Evolutionary conservation across 1,140 invertebrate genomes (phyloP), one percentile per base, ranked within the genome.

Genomic region (Lasioglossum albipes): DNA sequence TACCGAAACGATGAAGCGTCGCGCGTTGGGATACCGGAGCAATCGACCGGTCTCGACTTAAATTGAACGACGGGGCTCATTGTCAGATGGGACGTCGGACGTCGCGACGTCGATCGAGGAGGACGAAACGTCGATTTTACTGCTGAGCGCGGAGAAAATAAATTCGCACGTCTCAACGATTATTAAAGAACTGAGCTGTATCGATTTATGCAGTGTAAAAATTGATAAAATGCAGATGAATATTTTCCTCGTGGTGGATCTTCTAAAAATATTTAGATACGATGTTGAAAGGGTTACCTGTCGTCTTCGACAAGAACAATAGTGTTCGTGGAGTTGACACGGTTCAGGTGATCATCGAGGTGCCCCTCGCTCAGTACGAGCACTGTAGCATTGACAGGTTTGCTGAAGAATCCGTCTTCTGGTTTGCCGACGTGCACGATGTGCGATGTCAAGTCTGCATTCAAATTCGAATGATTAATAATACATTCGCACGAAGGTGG

Each of bases 401-500:
- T 82, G 5, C 59, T 76, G 41, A 93, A 91, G 59, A 91, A 90
- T n/a, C 74, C 82, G 3, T 83, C 69, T 31, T 83, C 79, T 0
- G 91, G 91, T 52, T 84, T 89, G 52, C 92, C 92, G 75, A 93
- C 89, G 36, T 92, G 87, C 59, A 93, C 73, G 3, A 93, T 86
- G 41, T 88, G 84, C n/a, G 88, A 84, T 9, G 90, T 90, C 54
- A 90, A 89, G 57, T 90, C 91, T 92, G 71, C 4, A 9, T 27
- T 49, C 27, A 31, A 31, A 13, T 18, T 9, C n/a, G 1, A 16
- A 2, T 12, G 45, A 49, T 16, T 9, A 59, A 59, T 18, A 12
- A 12, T 0, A 49, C 45, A 12, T 12, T 12, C 45, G 2, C 2
- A 2, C 36, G 36, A 36, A 36, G 36, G 36, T 36, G 3, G 36